phyloP scores from a whole-genome alignment of 2,888 invertebrate genomes.

The Agrotis clavis region DNA sequence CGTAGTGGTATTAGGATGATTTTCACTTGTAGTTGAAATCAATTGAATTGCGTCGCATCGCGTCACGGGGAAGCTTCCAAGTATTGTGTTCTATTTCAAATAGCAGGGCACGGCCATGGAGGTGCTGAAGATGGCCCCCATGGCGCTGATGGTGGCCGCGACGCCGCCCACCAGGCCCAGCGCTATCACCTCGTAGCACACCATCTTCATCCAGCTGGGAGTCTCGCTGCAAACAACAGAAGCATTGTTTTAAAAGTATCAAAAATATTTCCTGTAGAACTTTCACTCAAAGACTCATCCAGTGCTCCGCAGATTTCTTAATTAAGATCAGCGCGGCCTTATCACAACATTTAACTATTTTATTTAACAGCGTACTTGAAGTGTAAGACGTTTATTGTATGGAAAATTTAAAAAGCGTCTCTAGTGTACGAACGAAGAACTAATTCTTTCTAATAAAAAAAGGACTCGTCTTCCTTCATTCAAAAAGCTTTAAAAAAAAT shows the following conservation, averaged over 20 bases:
- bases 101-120: slow-evolving; percentile 84
- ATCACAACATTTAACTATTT: no score
- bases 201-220: slow-evolving; percentile 90
- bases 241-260: not conserved
- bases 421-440: no score
- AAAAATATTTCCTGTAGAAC: not conserved
- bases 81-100: slow-evolving; percentile 65
- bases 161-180: slow-evolving; percentile 92
- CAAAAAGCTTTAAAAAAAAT: not conserved
- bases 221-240: slow-evolving; percentile 86
- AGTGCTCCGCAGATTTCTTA: not conserved
- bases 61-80: no score
- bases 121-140: slow-evolving; percentile 90
- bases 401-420: no score
- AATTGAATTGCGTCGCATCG: no score
- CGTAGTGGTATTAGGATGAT: no score
- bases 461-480: not conserved
- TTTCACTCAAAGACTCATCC: not conserved
- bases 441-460: no score
- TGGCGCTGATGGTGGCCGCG: slow-evolving; percentile 92
- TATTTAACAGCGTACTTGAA: no score
- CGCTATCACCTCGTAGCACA: slow-evolving; percentile 92
- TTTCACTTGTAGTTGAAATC: no score
- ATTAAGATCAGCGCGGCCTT: not conserved
- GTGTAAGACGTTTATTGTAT: no score